phyloP scores from a whole-genome alignment of 2,113 vertebrate species.

The Phaethornis superciliosus region DNA sequence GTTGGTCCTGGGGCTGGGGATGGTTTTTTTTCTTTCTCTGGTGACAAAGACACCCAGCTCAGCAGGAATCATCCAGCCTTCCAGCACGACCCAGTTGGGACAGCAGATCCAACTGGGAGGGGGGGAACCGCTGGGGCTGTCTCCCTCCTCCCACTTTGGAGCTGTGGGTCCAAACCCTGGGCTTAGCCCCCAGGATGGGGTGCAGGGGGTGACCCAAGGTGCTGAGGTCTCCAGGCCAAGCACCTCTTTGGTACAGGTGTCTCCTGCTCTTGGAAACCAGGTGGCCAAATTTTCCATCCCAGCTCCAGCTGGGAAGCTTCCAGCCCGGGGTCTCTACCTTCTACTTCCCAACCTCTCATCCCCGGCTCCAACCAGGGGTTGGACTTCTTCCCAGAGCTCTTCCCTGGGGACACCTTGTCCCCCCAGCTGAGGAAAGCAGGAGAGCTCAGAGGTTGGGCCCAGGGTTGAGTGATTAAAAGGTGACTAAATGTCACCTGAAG shows the following conservation, averaged over 20 bases:
- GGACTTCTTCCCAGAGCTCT: not conserved
- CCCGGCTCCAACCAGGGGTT: not conserved
- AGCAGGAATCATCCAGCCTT: not conserved
- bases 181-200: not conserved
- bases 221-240: not conserved
- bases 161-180: too few relatives aligned
- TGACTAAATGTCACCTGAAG: too few relatives aligned
- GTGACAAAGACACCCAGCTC: not conserved
- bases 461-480: rapidly evolving
- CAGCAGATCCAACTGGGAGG: not conserved
- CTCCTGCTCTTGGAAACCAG: rapidly evolving
- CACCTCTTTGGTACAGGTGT: not conserved
- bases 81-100: rapidly evolving
- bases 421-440: not conserved
- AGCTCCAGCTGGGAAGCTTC: not conserved
- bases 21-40: conserved; percentile 8
- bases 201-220: not conserved
- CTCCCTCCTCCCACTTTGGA: not conserved
- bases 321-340: not conserved
- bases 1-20: conserved; percentile 30
- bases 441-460: not conserved
- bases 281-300: not conserved
- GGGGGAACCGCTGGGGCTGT: not conserved
- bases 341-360: not conserved
- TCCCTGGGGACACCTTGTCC: too few relatives aligned